Evolutionary conservation across 2,797 vertebrate species (phyloP), one percentile per base, ranked within the genome.

Genomic region (Trachurus trachurus): DNA sequence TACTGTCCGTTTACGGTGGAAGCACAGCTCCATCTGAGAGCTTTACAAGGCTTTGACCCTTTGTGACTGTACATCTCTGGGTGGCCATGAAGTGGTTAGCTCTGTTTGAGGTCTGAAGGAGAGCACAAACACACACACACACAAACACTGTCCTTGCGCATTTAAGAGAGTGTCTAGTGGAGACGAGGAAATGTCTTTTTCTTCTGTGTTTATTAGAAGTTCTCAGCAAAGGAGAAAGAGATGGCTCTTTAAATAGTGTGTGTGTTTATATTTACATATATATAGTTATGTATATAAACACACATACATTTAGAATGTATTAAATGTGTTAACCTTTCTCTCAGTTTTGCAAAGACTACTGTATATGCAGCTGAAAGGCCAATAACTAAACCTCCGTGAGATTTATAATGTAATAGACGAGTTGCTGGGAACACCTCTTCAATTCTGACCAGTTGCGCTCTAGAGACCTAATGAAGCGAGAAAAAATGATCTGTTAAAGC

Each of bases 21-120:
- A 74, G 67, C 64, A 84, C 72, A 26, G 76, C 54, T 66, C 69
- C 65, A 80, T 86, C 76, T 67, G 71, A 82, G 80, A 34, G 68
- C 71, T 69, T 79, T 44, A 9, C 63, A 83, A 76, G 50, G 71
- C 65, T 87, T 60, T 87, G 87, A 90, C 86, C 81, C 87, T 87
- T 85, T 86, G 81, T 82, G 81, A 68, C 80, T 87, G 66, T 73
- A 63, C 31, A 63, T 83, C 60, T 71, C 63, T 5, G 66, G 34
- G 40, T 88, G 76, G 77, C 76, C 87, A 85, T 74, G 73, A 84
- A 85, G 71, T 79, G 68, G 72, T 85, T 87, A 50, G 81, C 54
- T 74, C 44, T 67, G 69, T 82, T 86, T 82, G 71, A 76, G 64
- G 15, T 85, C 52, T 82, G 58, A 71, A 86, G 65, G 66, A 80